Conservation (phyloP, 2,113 vertebrate species). For the Pelobates fuscus region DNA sequence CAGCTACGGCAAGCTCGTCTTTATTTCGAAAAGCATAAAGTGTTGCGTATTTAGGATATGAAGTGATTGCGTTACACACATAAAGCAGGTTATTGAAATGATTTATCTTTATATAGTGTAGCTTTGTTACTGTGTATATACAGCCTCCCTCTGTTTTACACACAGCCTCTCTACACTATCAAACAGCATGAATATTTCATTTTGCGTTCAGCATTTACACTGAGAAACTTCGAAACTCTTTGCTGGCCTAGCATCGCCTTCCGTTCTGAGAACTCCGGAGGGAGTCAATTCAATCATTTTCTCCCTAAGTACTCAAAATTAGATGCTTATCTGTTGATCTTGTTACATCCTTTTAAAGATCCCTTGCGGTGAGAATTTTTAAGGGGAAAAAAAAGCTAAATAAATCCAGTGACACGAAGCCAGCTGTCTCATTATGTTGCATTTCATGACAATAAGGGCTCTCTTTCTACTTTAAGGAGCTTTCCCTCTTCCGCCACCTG, state of each 20-base stretch:
- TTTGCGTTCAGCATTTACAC: constrained; percentile 81
- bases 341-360: constrained; percentile 91
- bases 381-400: constrained; percentile 56
- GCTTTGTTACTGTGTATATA: no score
- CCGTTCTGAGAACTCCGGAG: constrained; percentile 71
- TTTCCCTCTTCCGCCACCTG: background rate
- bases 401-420: constrained; percentile 53
- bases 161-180: constrained; percentile 55
- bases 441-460: constrained; percentile 85
- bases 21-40: no score
- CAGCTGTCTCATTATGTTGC: constrained; percentile 85
- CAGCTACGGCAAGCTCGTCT: no score
- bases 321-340: constrained; percentile 98
- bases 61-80: no score
- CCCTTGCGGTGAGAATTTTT: constrained; percentile 71
- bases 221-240: constrained; percentile 81
- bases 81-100: no score
- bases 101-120: no score
- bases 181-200: constrained; percentile 89
- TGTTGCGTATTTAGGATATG: no score
- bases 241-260: constrained; percentile 67
- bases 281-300: constrained; percentile 75
- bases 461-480: constrained; percentile 11
- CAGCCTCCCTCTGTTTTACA: background rate
- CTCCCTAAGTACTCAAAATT: constrained; percentile 97